Evolutionary conservation across 1,140 invertebrate species (phyloP).

Genomic region (Drosophila kohkoa): DNA sequence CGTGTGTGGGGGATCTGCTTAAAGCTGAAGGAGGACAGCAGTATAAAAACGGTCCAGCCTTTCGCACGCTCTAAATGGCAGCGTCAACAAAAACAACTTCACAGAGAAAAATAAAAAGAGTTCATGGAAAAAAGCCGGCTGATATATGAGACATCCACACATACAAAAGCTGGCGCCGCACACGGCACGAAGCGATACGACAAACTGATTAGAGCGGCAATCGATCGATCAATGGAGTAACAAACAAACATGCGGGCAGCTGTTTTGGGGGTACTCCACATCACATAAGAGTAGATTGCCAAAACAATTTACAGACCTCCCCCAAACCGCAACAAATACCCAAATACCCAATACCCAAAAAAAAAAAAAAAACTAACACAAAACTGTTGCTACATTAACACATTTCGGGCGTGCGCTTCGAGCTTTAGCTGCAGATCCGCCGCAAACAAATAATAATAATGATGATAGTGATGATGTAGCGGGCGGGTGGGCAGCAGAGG

Average conservation of each 20-base stretch:
- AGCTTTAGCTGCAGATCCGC: background rate
- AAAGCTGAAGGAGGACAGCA: background rate
- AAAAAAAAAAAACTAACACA: slow-evolving; percentile 55
- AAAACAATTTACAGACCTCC: slow-evolving; percentile 59
- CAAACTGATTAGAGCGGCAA: slow-evolving; percentile 66
- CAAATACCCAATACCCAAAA: background rate
- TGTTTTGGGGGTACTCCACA: slow-evolving; percentile 12
- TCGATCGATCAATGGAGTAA: slow-evolving; percentile 45
- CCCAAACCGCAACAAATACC: slow-evolving; percentile 17
- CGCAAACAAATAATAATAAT: background rate
- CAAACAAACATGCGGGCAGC: slow-evolving; percentile 25
- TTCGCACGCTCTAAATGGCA: slow-evolving; percentile 64
- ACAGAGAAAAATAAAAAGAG: slow-evolving; percentile 24
- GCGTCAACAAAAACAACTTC: slow-evolving; percentile 39
- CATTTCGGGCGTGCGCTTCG: slow-evolving; percentile 62
- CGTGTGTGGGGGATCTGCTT: background rate
- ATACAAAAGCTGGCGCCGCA: slow-evolving; percentile 47
- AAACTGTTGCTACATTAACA: slow-evolving; percentile 79
- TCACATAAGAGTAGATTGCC: slow-evolving; percentile 37
- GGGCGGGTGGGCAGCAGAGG: background rate
- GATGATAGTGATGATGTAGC: no score
- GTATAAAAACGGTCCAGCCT: slow-evolving; percentile 29
- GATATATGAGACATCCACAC: slow-evolving; percentile 22
- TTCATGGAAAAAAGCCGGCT: slow-evolving; percentile 37
- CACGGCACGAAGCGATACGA: slow-evolving; percentile 59